Evolutionary conservation across 37 sponge, comb jelly and placozoan species (phyloP).

Genomic region (Halichondria panicea): DNA sequence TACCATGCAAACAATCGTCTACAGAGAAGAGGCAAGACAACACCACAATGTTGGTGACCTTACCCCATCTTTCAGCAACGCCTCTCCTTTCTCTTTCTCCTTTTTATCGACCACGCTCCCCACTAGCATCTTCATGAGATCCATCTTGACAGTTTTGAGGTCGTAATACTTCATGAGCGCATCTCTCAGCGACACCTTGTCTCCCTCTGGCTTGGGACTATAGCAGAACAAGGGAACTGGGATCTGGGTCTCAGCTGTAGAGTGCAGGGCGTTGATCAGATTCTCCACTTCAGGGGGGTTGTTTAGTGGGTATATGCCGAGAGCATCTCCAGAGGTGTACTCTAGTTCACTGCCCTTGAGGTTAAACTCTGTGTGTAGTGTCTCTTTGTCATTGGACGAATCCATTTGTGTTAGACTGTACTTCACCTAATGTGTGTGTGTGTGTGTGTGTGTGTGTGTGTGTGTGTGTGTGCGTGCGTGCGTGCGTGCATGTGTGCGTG

Average conservation of each 20-base stretch:
- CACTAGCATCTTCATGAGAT: constrained; percentile 31
- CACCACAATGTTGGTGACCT: no score
- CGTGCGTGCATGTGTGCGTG: no score
- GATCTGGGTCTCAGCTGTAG: not conserved
- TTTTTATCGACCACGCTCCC: constrained; percentile 7
- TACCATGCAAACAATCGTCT: no score
- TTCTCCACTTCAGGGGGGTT: constrained; percentile 47
- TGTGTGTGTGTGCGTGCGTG: no score
- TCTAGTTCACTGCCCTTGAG: constrained; percentile 39
- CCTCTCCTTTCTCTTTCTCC: constrained; percentile 31
- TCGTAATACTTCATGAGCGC: constrained; percentile 55
- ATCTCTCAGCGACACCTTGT: constrained; percentile 25
- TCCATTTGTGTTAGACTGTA: constrained; percentile 22
- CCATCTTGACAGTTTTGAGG: constrained; percentile 42
- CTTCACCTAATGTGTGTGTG: no score
- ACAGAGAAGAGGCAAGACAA: no score
- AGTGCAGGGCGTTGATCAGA: constrained; percentile 29
- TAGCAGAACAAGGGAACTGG: constrained; percentile 36
- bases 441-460: no score
- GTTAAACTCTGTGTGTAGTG: constrained; percentile 53
- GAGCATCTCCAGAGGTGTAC: constrained; percentile 63
- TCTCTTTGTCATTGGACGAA: constrained; percentile 43
- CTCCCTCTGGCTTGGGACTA: constrained; percentile 39
- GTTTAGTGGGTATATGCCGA: constrained; percentile 57
- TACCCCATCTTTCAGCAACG: constrained; percentile 48